phyloP scores from a whole-genome alignment of 2,888 invertebrate species.

The Torymus aiolomorphi region DNA sequence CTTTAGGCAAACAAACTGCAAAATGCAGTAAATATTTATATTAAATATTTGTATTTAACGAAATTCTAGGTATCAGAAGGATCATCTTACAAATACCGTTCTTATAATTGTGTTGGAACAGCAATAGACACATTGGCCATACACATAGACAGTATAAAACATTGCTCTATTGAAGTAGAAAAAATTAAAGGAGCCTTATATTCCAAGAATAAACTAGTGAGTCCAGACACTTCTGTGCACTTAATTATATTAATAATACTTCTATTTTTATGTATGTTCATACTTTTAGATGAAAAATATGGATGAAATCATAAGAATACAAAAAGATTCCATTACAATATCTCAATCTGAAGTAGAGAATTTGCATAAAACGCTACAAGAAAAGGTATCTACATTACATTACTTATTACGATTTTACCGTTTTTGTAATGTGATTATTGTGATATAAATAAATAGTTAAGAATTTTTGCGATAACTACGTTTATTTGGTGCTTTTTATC shows the following conservation, averaged over 20 bases:
- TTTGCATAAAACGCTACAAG: conserved; percentile 68
- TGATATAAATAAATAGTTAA: no score
- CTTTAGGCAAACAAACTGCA: background rate
- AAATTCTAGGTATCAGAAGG: conserved; percentile 62
- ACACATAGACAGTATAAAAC: conserved; percentile 64
- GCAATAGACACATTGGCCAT: conserved; percentile 63
- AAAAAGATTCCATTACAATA: conserved; percentile 70
- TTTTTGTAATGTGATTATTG: no score
- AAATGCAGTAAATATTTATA: conserved; percentile 8
- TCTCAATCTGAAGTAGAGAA: conserved; percentile 70
- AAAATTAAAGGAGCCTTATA: conserved; percentile 66
- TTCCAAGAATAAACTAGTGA: conserved; percentile 72
- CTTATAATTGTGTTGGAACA: conserved; percentile 55
- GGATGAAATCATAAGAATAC: conserved; percentile 71
- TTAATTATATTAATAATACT: conserved; percentile 15
- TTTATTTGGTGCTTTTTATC: no score
- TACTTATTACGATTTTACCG: background rate
- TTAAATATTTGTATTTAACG: conserved; percentile 21
- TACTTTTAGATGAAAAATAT: conserved; percentile 68
- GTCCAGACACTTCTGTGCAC: conserved; percentile 29
- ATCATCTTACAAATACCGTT: conserved; percentile 52
- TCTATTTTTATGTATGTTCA: background rate
- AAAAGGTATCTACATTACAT: conserved; percentile 67
- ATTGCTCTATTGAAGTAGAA: conserved; percentile 65
- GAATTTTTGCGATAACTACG: no score